phyloP scores from a whole-genome alignment of 2,888 invertebrate species.

The Elegia similella region DNA sequence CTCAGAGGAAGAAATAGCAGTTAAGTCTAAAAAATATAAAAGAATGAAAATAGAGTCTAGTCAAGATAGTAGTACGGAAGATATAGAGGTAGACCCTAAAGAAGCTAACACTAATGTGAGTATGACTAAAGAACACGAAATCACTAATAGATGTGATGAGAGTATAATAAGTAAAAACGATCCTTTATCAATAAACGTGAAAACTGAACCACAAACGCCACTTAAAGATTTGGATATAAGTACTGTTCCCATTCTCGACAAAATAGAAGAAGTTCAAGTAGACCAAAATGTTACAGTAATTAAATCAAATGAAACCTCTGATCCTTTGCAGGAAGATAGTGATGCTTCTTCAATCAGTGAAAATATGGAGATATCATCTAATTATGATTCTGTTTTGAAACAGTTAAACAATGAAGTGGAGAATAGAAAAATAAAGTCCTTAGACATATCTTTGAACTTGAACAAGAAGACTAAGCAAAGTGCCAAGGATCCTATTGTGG shows the following conservation, averaged over 20 bases:
- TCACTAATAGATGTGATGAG: constrained; percentile 43
- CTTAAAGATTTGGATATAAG: constrained; percentile 48
- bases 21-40: constrained; percentile 48
- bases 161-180: constrained; percentile 40
- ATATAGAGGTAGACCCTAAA: constrained; percentile 28
- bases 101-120: constrained; percentile 42
- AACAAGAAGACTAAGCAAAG: constrained; percentile 49
- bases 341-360: constrained; percentile 51
- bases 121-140: constrained; percentile 57
- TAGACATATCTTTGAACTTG: constrained; percentile 55
- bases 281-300: constrained; percentile 45
- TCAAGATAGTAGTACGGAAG: constrained; percentile 35
- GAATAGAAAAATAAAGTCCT: constrained; percentile 36
- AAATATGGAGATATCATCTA: constrained; percentile 60
- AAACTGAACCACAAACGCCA: constrained; percentile 62
- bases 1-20: constrained; percentile 41
- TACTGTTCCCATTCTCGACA: constrained; percentile 45
- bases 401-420: constrained; percentile 48
- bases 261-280: constrained; percentile 50
- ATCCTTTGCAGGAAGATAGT: constrained; percentile 52
- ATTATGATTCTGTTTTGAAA: constrained; percentile 61
- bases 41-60: constrained; percentile 60
- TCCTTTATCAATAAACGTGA: constrained; percentile 51
- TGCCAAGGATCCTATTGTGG: constrained; percentile 47
- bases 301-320: constrained; percentile 45